Evolutionary conservation across 2,113 vertebrate genomes (phyloP), one percentile per base, ranked within the genome.

Genomic region (Calidris pygmaea): DNA sequence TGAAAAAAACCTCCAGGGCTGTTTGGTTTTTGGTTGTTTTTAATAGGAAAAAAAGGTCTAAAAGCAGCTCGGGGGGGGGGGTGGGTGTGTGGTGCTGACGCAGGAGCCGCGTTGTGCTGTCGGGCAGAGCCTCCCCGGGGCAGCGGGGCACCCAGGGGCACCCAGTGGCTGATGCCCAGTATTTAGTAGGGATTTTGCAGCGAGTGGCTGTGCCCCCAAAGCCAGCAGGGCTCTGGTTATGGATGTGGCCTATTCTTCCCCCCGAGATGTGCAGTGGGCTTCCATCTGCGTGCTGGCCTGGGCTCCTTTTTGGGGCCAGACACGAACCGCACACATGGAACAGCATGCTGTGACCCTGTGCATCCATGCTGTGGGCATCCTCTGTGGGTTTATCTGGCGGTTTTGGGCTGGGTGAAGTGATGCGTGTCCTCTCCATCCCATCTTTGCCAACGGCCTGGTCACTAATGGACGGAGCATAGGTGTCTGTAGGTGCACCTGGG

Each of bases 131-230:
- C 30, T 56, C 41, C 32, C 55, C 2, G 3, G 63, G 37, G 60
- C 39, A 39, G 37, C 7, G 0, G 1, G 8, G 63, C 62, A n/a
- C 63, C 37, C 30, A 7, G 3, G 5, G 66, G 37, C 4, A 0
- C 7, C 4, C 43, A 0, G 3, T 13, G 45, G n/a, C 55, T 0
- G 0, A 4, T 52, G 47, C 17, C 68, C 7, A 2, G 2, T 50
- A 9, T 7, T 6, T 30, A 27, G 20, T 4, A 9, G 10, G 24
- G 50, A 4, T 26, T 0, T 15, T 17, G 56, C 0, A 1, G 34
- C 18, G 4, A 13, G 24, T 19, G 9, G 45, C 62, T 7, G 48
- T 41, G 47, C 34, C 7, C 16, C n/a, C n/a, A 15, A 37, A 23
- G 59, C 59, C 23, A 26, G 5, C 35, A 9, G 50, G 27, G 24